Conservation (phyloP, 2,113 vertebrate genomes). For the Polypterus bichir region DNA sequence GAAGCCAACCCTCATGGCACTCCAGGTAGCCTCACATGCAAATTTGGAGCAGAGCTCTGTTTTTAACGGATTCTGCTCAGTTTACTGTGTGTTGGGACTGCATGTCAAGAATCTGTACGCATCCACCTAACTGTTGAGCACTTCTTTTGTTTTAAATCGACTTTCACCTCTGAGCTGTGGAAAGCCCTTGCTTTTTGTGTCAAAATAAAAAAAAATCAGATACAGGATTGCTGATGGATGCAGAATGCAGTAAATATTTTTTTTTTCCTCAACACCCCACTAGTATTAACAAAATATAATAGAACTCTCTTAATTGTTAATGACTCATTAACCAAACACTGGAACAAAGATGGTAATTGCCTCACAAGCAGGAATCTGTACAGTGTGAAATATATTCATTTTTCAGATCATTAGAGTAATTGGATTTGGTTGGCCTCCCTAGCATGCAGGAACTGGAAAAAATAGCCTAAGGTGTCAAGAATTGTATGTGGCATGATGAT, state of each 20-base stretch:
- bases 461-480: background rate
- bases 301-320: conserved; percentile 25
- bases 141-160: too few relatives aligned
- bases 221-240: too few relatives aligned
- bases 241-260: background rate
- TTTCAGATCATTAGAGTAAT: conserved; percentile 23
- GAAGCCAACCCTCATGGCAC: too few relatives aligned
- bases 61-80: too few relatives aligned
- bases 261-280: conserved; percentile 11
- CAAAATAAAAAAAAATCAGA: too few relatives aligned
- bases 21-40: too few relatives aligned
- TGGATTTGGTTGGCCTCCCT: conserved; percentile 10
- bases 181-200: too few relatives aligned
- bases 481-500: background rate
- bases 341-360: conserved; percentile 17
- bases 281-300: conserved; percentile 23
- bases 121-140: too few relatives aligned
- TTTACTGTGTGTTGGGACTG: too few relatives aligned
- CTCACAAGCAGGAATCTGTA: conserved; percentile 18
- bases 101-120: too few relatives aligned
- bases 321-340: conserved; percentile 18
- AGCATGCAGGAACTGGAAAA: background rate
- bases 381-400: conserved; percentile 16
- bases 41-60: too few relatives aligned
- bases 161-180: too few relatives aligned